Evolutionary conservation across 2,888 invertebrate species (phyloP), one percentile per base, ranked within the genome.

Genomic region (Synanthedon formicaeformis): DNA sequence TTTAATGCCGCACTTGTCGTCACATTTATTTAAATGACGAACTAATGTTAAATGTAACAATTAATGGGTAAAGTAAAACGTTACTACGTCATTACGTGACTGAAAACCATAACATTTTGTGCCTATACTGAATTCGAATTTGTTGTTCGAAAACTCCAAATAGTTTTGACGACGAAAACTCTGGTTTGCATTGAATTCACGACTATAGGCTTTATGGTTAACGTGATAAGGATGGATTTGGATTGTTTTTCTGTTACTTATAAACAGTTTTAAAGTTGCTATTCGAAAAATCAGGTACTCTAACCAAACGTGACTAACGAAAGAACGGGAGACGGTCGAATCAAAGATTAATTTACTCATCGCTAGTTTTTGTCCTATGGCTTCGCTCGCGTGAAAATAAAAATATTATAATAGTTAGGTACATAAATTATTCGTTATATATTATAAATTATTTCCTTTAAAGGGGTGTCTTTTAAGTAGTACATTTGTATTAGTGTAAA

Each of bases 61-160:
- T 51, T 40, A 55, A 50, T 52, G 41, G 13, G 13, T 48, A 48
- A 56, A 56, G 54, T 56, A 51, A 49, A 54, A 23, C 49, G 49
- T 54, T 52, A 56, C 50, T 54, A 52, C 54, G 53, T 18, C 54
- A 54, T 57, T 63, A 72, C 73, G 72, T 73, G 72, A 73, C 66
- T 57, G 41, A 65, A 40, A 64, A 63, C 62, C 63, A 60, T 58
- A 55, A 55, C 60, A 62, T 65, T 63, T 66, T 66, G 58, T 63
- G 65, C 60, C 61, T 60, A 63, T 64, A 63, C 57, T 56, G 41
- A 51, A 50, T 51, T 14, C 53, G 45, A 49, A 50, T 55, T 55
- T 55, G 18, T 51, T 50, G 55, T 52, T 54, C 52, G 48, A 54
- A 55, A 54, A 52, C 40, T 52, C 27, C 55, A 54, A 54, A 55